Evolutionary conservation across 2,797 vertebrate species (phyloP).

Genomic region (Mormyrops boulengeri): DNA sequence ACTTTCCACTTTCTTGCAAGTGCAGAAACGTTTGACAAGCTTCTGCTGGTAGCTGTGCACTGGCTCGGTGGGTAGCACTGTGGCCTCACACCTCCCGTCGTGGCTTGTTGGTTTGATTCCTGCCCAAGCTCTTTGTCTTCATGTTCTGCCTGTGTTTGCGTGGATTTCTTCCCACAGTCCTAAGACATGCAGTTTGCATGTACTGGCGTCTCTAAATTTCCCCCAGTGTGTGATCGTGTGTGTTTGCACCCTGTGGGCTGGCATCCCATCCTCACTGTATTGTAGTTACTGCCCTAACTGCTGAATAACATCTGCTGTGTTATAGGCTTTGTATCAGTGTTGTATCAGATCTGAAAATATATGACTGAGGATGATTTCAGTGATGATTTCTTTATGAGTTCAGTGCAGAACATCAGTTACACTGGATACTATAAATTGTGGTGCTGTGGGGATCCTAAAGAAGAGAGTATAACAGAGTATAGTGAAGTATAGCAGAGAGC

Average conservation of each 20-base stretch:
- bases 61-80: not conserved
- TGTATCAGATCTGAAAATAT: not conserved
- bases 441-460: not conserved
- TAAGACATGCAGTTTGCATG: not conserved
- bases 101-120: not conserved
- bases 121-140: not conserved
- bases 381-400: not conserved
- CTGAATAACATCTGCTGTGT: not conserved
- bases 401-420: not conserved
- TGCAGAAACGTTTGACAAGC: not conserved
- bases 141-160: not conserved
- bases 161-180: not conserved
- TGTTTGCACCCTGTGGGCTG: not conserved
- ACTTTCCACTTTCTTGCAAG: not conserved
- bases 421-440: not conserved
- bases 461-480: not conserved
- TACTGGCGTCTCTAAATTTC: not conserved
- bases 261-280: not conserved
- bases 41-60: not conserved
- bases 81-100: not conserved
- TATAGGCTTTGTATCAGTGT: not conserved
- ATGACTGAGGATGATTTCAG: not conserved
- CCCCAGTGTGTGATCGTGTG: not conserved
- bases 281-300: not conserved
- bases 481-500: not conserved